Evolutionary conservation across 2,797 vertebrate genomes (phyloP), one percentile per base, ranked within the genome.

Genomic region (Staurois parvus): DNA sequence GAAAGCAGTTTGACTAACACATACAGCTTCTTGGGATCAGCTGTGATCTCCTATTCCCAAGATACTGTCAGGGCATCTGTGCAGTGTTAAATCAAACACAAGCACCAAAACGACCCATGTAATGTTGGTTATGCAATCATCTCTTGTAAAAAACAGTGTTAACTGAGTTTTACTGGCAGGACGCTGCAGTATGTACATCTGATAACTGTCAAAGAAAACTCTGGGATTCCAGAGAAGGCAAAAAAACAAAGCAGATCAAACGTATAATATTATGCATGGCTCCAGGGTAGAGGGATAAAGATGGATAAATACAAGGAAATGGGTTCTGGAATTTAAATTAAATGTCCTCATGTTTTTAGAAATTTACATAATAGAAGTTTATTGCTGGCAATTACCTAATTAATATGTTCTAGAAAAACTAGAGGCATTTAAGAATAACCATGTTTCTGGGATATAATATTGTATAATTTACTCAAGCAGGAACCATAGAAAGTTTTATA

Each of bases 11-110:
- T 78, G 56, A 83, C 74, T 77, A 77, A 82, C 80, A 76, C 28
- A 56, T 69, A 75, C n/a, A 87, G 81, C 85, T 79, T 79, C 81
- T 84, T 79, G 76, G 84, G 28, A 87, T 87, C 76, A 87, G 81
- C 69, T 75, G 85, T 75, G 59, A 83, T 69, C 42, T 24, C 30
- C 45, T 73, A 40, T 84, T 87, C 67, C 79, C 70, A 73, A 29
- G 70, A 79, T 83, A 78, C 52, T 79, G 68, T 83, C 62, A 87
- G 74, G 76, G 62, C 81, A 87, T 87, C 81, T 87, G 85, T 75
- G 72, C 64, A 74, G 75, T 87, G 85, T 84, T 87, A 83, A 74
- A 79, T 79, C 69, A 83, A 78, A 83, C 80, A 83, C 79, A 56
- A 77, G 37, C 56, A 59, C 40, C 37, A 83, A 45, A 78, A 82